Conservation (phyloP, 2,888 invertebrate species). For the Drosophila heteroneura region DNA sequence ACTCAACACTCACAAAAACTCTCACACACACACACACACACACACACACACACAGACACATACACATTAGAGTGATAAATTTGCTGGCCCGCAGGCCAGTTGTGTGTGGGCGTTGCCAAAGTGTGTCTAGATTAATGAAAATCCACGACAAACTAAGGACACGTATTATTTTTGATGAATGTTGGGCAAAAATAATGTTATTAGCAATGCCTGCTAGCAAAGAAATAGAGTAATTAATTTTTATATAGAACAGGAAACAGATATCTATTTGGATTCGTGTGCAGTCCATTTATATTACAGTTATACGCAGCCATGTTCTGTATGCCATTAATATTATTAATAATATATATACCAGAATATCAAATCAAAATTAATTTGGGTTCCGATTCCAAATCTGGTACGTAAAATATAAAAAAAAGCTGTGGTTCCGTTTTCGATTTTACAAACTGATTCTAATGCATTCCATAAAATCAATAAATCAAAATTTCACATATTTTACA, state of each 20-base stretch:
- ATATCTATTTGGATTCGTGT: neutral
- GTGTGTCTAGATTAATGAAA: slow-evolving; percentile 60
- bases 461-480: neutral
- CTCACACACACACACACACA: slow-evolving; percentile 1
- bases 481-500: neutral
- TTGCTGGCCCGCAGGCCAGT: slow-evolving; percentile 1
- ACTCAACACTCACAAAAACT: neutral
- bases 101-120: slow-evolving; percentile 15
- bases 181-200: slow-evolving; percentile 26
- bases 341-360: neutral
- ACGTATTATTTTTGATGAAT: slow-evolving; percentile 51
- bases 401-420: too few species aligned
- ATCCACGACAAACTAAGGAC: slow-evolving; percentile 44
- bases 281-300: neutral
- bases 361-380: neutral
- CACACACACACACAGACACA: neutral
- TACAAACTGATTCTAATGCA: neutral
- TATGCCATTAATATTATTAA: neutral
- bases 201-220: slow-evolving; percentile 4
- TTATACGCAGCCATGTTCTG: neutral
- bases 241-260: neutral
- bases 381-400: neutral
- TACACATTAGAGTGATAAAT: slow-evolving; percentile 39
- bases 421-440: neutral
- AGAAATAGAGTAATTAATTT: slow-evolving; percentile 32